Evolutionary conservation across 2,888 invertebrate species (phyloP), one percentile per base, ranked within the genome.

Genomic region (Spicauda simplicius): DNA sequence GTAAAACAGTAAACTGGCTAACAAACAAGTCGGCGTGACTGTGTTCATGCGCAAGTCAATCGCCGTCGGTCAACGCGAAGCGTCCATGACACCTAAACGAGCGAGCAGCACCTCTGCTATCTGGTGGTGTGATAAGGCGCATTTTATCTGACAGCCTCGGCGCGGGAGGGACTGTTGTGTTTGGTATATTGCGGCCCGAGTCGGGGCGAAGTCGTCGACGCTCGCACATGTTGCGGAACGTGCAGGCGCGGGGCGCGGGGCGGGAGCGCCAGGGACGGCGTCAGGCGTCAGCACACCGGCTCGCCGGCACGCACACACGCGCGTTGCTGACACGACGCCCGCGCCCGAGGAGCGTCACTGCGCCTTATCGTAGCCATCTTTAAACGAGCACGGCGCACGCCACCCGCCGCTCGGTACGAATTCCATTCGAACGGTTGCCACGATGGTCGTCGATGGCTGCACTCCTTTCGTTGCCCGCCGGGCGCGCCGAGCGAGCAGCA

Each of bases 291-390:
- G 61, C 64, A 81, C 87, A 81, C 84, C 83, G 82, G 77, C 84
- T 74, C 80, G 78, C 78, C 78, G 74, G 73, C 87, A 89, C 90
- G 87, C 90, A 89, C 88, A 89, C 90, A 84, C 70, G 79, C 84
- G 84, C 84, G 73, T 71, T 80, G 75, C 82, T 85, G 81, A 85
- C 85, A 85, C 87, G 86, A 86, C 89, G 87, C 87, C 87, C 87
- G 85, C 88, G 86, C 87, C 85, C 88, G 87, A 87, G 81, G 85
- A 90, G 87, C 90, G 90, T 89, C 91, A 89, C 86, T 80, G 79
- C 87, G 88, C 88, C 88, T 92, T 92, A 93, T 93, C 91, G 91
- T 85, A 87, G 89, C 88, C 92, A 93, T 93, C 92, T 91, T 88
- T 89, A 88, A 91, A 90, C 86, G 91, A 90, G 87, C 90, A 81